Conservation (phyloP, 2,113 vertebrate genomes). For the Sinocyclocheilus grahami region DNA sequence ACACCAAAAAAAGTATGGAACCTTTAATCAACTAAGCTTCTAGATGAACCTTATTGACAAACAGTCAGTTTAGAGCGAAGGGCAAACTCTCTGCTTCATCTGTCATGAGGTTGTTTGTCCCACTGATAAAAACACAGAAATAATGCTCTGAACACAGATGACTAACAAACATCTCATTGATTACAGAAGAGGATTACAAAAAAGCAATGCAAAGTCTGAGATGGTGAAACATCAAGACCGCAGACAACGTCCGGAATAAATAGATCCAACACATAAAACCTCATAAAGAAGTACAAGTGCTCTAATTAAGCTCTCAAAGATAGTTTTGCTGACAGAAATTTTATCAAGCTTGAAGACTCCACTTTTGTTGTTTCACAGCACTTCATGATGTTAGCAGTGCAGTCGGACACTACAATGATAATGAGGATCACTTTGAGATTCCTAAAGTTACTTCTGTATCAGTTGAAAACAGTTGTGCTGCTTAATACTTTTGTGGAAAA, state of each 20-base stretch:
- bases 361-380: not conserved
- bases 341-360: not conserved
- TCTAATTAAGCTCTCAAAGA: not conserved
- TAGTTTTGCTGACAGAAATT: not conserved
- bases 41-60: not conserved
- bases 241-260: not conserved
- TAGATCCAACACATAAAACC: not conserved
- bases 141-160: not conserved
- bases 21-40: conserved; percentile 5
- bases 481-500: not conserved
- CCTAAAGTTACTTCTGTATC: not conserved
- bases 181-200: conserved; percentile 7
- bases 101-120: conserved; percentile 21
- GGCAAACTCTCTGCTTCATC: conserved; percentile 26
- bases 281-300: not conserved
- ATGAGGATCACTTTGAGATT: not conserved
- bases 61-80: not conserved
- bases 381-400: not conserved
- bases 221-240: not conserved
- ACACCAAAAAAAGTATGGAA: not conserved
- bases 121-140: conserved; percentile 20
- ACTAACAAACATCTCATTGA: conserved; percentile 5
- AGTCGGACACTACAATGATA: not conserved
- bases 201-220: conserved; percentile 7
- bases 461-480: not conserved